These are phyloP conservation scores for Dichetophora obliterata DNA, from an alignment of 2,888 invertebrate species.

Conservation along the genomic window DNA sequence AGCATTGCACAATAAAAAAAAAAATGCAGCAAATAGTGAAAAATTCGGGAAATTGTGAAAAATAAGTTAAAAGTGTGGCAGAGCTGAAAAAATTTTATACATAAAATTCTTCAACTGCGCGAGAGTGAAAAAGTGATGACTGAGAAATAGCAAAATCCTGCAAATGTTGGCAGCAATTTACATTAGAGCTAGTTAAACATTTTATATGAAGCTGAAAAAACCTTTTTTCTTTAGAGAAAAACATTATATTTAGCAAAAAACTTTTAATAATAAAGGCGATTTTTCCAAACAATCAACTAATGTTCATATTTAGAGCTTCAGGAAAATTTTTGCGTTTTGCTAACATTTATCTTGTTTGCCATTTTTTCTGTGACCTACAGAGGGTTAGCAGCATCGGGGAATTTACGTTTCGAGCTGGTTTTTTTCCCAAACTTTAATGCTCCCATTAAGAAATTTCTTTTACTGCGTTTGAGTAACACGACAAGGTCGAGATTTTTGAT, in stretches of 20 bases:
- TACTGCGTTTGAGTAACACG: constrained; percentile 13
- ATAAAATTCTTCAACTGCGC: not conserved
- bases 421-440: not conserved
- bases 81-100: not conserved
- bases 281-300: too few species aligned
- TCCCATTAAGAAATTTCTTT: not conserved
- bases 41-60: not conserved
- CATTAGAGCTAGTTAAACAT: not conserved
- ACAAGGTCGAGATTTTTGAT: constrained; percentile 25
- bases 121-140: not conserved
- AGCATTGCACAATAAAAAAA: not conserved
- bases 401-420: not conserved
- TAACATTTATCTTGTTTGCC: not conserved
- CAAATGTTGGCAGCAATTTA: not conserved
- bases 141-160: not conserved
- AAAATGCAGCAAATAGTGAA: not conserved
- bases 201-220: not conserved
- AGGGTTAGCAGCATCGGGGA: too few species aligned
- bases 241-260: not conserved
- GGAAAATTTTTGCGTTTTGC: too few species aligned
- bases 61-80: too few species aligned
- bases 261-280: not conserved
- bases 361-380: not conserved
- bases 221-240: too few species aligned
- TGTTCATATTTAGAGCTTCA: too few species aligned